Evolutionary conservation across 2,888 invertebrate genomes (phyloP), one percentile per base, ranked within the genome.

Genomic region (Omphaloscelis lunosa): DNA sequence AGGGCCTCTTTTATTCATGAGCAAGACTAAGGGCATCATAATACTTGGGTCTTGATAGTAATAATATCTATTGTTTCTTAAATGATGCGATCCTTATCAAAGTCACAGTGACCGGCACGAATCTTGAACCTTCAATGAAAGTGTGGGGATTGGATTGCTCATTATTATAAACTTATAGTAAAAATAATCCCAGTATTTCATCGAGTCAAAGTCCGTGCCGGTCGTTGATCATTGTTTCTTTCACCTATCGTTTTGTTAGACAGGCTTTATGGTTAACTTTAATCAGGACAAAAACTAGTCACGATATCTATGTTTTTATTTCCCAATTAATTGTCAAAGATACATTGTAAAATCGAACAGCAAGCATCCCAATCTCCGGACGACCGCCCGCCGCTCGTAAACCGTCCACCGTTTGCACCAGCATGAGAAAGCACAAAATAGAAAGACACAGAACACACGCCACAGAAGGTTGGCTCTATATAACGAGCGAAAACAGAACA

Each of bases 281-380:
- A 53, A 69, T 51, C n/a, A 23, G 9, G 5, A 29, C 7, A n/a
- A 67, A 29, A 39, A 9, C 17, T 34, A 66, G 12, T 15, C 5
- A 66, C 4, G 1, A 48, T 7, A n/a, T 48, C 2, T 58, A 39
- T 9, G 34, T n/a, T 73, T 82, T 58, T 69, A 39, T 66, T 69
- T n/a, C 34, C 51, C 34, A 66, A 78, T 53, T 70, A 70, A 67
- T 73, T 66, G 51, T 27, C 75, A 65, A 58, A 62, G 29, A 53
- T 29, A 84, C 58, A 62, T 80, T 75, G 65, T 72, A 48, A 72
- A 59, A 75, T 69, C n/a, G 68, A 75, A 34, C 65, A 66, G 51
- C 29, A 51, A 45, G 58, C 71, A 39, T 67, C 48, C 69, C 83
- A 67, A 66, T 67, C 72, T 51, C 65, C 48, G 68, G 62, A 20